Conservation (phyloP, 2,113 vertebrate species). For the Microcebus jonahi region DNA sequence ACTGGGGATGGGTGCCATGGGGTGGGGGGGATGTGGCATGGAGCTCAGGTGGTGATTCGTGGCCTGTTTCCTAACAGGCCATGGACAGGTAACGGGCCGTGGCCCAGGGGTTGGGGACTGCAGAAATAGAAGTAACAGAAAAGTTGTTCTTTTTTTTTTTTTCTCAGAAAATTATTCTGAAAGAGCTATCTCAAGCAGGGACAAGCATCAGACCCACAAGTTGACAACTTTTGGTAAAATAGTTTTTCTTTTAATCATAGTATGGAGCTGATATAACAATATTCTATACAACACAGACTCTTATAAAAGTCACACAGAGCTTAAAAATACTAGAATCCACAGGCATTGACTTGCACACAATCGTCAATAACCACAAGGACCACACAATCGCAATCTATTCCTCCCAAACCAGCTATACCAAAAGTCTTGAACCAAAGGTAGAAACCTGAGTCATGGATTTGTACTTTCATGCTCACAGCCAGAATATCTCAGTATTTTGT, state of each 20-base stretch:
- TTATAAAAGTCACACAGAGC: neutral
- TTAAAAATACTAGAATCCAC: neutral
- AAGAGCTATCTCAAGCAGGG: neutral
- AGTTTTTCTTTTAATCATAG: neutral
- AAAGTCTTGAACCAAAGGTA: neutral
- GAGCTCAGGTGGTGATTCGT: too few species aligned
- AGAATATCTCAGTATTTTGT: neutral
- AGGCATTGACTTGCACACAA: neutral
- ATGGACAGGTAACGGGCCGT: too few species aligned
- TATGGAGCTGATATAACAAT: neutral
- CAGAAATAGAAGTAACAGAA: neutral
- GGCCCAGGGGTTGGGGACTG: too few species aligned
- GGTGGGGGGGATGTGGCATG: too few species aligned
- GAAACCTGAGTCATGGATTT: neutral
- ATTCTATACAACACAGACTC: neutral
- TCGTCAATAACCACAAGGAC: neutral
- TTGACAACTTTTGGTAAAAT: neutral
- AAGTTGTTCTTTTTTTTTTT: neutral
- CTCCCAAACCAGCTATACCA: fast-evolving
- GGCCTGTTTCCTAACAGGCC: too few species aligned
- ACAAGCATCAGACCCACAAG: neutral
- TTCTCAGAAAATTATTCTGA: neutral
- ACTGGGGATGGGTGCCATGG: too few species aligned
- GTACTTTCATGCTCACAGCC: neutral
- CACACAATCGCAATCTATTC: too few species aligned